Evolutionary conservation across 2,113 vertebrate genomes (phyloP).

Genomic region (Hepsetus odoe): DNA sequence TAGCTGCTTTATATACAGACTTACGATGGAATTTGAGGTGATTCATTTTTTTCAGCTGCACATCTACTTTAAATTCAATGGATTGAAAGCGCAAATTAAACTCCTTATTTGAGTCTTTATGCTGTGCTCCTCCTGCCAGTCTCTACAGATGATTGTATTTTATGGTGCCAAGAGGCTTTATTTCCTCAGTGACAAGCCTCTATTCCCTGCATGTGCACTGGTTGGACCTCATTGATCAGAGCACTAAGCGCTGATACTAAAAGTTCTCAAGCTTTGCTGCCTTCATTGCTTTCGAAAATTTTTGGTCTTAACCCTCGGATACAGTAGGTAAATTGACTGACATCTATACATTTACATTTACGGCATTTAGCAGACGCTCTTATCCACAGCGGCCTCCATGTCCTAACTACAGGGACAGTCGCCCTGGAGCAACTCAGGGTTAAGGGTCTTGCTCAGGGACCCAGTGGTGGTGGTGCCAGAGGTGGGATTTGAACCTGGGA

Average conservation of each 20-base stretch:
- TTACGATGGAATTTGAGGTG: background rate
- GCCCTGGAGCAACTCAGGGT: no score
- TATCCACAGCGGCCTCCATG: no score
- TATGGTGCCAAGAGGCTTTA: background rate
- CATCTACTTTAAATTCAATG: background rate
- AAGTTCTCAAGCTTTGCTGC: background rate
- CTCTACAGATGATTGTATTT: background rate
- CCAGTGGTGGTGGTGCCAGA: no score
- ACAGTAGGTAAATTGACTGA: no score
- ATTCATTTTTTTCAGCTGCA: constrained; percentile 2
- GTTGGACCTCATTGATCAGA: constrained; percentile 5
- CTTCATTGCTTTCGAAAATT: background rate
- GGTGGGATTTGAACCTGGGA: no score
- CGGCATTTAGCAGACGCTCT: no score
- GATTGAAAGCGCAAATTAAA: constrained; percentile 22
- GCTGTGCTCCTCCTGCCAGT: background rate
- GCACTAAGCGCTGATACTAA: constrained; percentile 1
- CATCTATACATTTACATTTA: no score
- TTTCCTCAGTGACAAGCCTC: constrained; percentile 9
- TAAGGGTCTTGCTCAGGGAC: no score
- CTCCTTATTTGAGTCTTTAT: constrained; percentile 20
- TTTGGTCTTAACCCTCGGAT: no score
- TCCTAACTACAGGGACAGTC: no score
- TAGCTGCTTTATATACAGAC: background rate
- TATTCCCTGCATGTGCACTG: background rate